A percentile compares a stretch with the other conserved stretches of the same genome.
Evolutionary conservation across 2,113 vertebrate species (phyloP).

Genomic region (Callaeas wilsoni): DNA sequence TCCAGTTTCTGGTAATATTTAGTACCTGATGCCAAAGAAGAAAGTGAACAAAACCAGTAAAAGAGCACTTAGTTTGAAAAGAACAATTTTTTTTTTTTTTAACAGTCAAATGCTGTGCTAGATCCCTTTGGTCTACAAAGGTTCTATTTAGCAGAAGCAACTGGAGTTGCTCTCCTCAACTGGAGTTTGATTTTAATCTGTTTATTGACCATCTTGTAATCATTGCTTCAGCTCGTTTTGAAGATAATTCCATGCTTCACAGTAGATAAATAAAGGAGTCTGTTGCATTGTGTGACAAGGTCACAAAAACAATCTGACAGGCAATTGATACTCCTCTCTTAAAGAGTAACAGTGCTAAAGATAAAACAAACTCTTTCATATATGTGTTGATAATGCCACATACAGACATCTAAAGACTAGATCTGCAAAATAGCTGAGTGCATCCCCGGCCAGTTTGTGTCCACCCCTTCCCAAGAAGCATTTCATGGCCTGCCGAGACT

Average conservation of each 20-base stretch:
- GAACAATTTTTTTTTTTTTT: background rate
- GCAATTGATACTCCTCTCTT: background rate
- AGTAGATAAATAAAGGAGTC: background rate
- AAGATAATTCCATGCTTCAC: background rate
- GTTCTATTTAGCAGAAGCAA: background rate
- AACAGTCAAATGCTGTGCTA: background rate
- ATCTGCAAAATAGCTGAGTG: background rate
- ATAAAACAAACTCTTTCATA: background rate
- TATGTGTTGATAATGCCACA: accelerated
- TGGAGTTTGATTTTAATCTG: background rate
- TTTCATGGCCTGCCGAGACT: background rate
- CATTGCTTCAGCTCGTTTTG: background rate
- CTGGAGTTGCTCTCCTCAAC: background rate
- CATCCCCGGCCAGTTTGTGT: background rate
- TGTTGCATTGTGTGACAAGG: background rate
- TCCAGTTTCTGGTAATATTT: background rate
- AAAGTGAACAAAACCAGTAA: background rate
- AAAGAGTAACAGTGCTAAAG: background rate
- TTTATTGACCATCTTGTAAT: background rate
- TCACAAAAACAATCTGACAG: background rate
- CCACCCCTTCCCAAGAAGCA: background rate
- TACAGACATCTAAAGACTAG: background rate
- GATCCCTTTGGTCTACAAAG: background rate
- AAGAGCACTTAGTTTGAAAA: background rate
- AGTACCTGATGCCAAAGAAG: background rate